Evolutionary conservation across 2,113 vertebrate species (phyloP), one percentile per base, ranked within the genome.

Genomic region (Columba janthina): DNA sequence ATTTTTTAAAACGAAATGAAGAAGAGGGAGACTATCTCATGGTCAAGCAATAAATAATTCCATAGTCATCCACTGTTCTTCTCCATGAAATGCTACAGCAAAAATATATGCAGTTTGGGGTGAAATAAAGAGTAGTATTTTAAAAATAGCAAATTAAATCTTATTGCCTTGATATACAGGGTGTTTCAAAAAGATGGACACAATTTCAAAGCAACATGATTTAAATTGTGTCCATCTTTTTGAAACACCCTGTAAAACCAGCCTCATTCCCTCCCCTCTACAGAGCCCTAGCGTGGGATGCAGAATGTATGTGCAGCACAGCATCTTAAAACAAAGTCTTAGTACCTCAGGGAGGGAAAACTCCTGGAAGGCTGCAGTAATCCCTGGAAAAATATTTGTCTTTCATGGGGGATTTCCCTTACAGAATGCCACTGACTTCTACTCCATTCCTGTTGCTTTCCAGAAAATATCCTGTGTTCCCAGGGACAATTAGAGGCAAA

Each of bases 361-460:
- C 12, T 90, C 64, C 56, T 80, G 54, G 48, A 92, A 86, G 25
- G 53, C 60, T 78, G 76, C 69, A 81, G 51, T 70, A 92, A 96
- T 78, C 72, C 76, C 65, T 87, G 48, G 32, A 71, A 96, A 91
- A 95, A 78, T 67, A 91, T 53, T 85, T 89, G 48, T 72, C 73
- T 93, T 91, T 61, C 7, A 7, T 42, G 56, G 10, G 19, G 34
- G 18, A 93, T 83, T 86, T 83, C 64, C 50, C 56, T 73, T 70
- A 54, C 28, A 86, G 85, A 80, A 91, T 15, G 32, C 5, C 18
- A 38, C 38, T 25, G 71, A 91, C 57, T 94, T 80, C 58, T 60
- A 19, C 29, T 90, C 34, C 1, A 0, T 18, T 72, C 21, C 32
- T 42, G 15, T 12, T 77, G 61, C 65, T 38, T 74, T 89, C 69